Conservation (phyloP, 2,888 invertebrate genomes). For the Trachelus iudaicus region DNA sequence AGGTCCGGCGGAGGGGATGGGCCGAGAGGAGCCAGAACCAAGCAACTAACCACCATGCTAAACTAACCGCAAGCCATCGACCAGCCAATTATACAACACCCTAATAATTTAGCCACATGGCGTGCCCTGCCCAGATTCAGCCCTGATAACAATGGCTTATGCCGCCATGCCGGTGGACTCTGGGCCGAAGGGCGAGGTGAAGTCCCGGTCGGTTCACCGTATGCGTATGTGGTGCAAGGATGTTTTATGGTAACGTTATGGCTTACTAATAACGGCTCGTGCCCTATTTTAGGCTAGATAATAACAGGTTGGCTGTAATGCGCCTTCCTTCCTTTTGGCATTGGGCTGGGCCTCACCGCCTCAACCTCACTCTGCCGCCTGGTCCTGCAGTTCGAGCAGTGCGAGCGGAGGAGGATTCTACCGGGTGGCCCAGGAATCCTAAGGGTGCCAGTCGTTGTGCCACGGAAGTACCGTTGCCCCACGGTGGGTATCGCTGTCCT, state of each 20-base stretch:
- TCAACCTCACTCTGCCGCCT: no score
- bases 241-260: slow-evolving; percentile 48
- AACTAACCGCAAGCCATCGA: slow-evolving; percentile 50
- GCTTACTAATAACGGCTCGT: slow-evolving; percentile 49
- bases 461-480: no score
- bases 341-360: not conserved
- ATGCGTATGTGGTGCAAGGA: slow-evolving; percentile 10
- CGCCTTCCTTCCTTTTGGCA: no score
- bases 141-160: slow-evolving; percentile 44
- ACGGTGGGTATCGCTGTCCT: no score
- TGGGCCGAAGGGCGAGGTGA: not conserved
- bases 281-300: slow-evolving; percentile 43
- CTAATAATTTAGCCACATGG: slow-evolving; percentile 54
- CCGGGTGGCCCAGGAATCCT: no score
- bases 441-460: no score
- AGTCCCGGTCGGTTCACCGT: not conserved
- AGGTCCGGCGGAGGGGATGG: no score
- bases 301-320: slow-evolving; percentile 26
- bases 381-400: no score
- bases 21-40: not conserved
- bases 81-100: slow-evolving; percentile 54
- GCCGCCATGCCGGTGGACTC: slow-evolving; percentile 9
- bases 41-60: slow-evolving; percentile 22
- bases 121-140: slow-evolving; percentile 46
- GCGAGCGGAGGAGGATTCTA: no score